Percentiles rank a stretch among this genome's conserved stretches.
These are phyloP conservation scores for Melolontha melolontha DNA, from an alignment of 2,888 invertebrate genomes.

Conservation along the genomic window DNA sequence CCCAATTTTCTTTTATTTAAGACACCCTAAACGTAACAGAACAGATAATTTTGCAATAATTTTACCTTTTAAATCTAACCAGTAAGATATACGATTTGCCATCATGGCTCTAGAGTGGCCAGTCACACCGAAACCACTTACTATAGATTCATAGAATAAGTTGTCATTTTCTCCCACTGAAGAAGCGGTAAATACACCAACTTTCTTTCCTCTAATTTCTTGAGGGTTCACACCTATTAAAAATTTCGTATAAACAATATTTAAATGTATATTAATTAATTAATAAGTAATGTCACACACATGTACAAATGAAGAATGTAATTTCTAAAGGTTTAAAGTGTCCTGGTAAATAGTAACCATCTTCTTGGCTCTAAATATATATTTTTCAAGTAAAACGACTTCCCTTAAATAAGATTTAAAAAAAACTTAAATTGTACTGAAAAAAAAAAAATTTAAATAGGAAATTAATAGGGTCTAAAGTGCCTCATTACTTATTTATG, in stretches of 20 bases:
- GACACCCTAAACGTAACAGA: no score
- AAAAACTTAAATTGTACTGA: no score
- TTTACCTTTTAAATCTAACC: conserved; percentile 85
- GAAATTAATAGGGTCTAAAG: no score
- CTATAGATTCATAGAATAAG: conserved; percentile 67
- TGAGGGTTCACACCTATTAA: conserved; percentile 63
- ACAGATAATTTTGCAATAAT: conserved; percentile 58
- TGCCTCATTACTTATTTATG: no score
- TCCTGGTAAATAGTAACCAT: no score
- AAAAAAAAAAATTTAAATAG: no score
- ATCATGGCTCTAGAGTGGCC: conserved; percentile 93
- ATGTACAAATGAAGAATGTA: no score
- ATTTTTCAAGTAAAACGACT: no score
- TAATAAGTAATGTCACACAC: conserved; percentile 1
- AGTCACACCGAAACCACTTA: conserved; percentile 75
- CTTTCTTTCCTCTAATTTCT: conserved; percentile 63
- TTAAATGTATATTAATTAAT: not conserved
- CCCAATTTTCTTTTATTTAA: no score
- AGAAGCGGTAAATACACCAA: conserved; percentile 65
- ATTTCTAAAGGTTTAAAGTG: no score
- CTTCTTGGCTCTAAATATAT: no score
- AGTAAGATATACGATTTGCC: conserved; percentile 92
- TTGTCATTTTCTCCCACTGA: conserved; percentile 66
- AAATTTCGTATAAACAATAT: not conserved
- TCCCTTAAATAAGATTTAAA: no score